Evolutionary conservation across 64 coral and sea anemone species (phyloP).

Genomic region (Anthopleura sola): DNA sequence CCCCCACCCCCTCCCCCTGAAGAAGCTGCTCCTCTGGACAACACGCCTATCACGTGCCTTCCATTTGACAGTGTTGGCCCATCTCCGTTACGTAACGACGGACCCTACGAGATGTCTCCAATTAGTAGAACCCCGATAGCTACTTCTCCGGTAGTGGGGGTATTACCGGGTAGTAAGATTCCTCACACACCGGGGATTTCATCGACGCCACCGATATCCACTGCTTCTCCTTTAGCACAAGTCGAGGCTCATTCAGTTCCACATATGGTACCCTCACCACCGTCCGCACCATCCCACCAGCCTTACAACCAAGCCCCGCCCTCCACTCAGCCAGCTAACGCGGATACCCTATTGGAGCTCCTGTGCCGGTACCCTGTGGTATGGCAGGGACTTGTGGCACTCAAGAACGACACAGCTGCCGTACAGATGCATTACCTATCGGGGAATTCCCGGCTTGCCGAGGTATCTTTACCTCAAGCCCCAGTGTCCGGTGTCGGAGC

Average conservation of each 20-base stretch:
- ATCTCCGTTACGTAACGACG: conserved; percentile 19
- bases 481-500: conserved; percentile 35
- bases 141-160: conserved; percentile 19
- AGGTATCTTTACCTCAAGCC: conserved; percentile 73
- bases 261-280: conserved; percentile 28
- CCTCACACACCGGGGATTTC: conserved; percentile 15
- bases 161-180: neutral
- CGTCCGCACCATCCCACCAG: conserved; percentile 34
- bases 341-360: conserved; percentile 86
- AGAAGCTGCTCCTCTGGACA: neutral
- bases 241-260: neutral
- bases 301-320: conserved; percentile 39
- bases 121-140: conserved; percentile 17
- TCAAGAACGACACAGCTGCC: conserved; percentile 94
- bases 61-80: conserved; percentile 37
- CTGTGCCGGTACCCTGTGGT: conserved; percentile 92
- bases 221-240: conserved; percentile 14
- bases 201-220: conserved; percentile 39
- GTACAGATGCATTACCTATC: conserved; percentile 98
- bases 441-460: conserved; percentile 78
- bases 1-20: conserved; percentile 47
- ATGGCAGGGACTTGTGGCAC: conserved; percentile 86
- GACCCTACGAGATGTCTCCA: conserved; percentile 6
- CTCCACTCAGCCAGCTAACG: conserved; percentile 50
- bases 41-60: conserved; percentile 5